Conservation (phyloP, 1,140 invertebrate genomes). For the Musca domestica region DNA sequence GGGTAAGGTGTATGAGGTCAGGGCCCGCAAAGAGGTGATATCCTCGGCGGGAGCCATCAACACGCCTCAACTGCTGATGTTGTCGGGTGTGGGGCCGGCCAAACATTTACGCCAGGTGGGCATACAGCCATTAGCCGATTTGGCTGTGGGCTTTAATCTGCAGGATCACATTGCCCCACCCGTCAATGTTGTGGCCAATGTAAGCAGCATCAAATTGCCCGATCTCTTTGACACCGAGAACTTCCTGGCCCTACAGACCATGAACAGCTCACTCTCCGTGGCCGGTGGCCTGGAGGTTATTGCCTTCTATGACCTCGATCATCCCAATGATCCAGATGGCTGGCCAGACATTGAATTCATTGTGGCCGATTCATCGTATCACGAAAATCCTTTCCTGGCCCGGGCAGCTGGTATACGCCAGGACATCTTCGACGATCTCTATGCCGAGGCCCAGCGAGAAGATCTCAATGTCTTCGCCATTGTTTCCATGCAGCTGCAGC, state of each 20-base stretch:
- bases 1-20: conserved; percentile 62
- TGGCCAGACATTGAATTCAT: conserved; percentile 29
- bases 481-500: conserved; percentile 57
- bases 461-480: conserved; percentile 70
- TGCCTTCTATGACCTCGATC: conserved; percentile 19
- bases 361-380: conserved; percentile 59
- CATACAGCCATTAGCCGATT: conserved; percentile 69
- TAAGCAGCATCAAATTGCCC: conserved; percentile 59
- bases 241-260: conserved; percentile 59
- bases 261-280: conserved; percentile 61
- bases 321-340: conserved; percentile 15
- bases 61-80: conserved; percentile 78
- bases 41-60: conserved; percentile 76
- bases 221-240: conserved; percentile 57
- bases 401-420: conserved; percentile 81
- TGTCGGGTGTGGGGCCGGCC: conserved; percentile 77
- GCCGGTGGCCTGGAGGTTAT: conserved; percentile 12
- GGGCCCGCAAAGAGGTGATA: conserved; percentile 71
- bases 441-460: conserved; percentile 69
- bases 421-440: conserved; percentile 77
- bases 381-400: conserved; percentile 61
- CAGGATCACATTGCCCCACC: conserved; percentile 56
- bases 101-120: conserved; percentile 69
- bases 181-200: conserved; percentile 59
- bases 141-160: conserved; percentile 67